These are phyloP conservation scores for Aphaenogaster ashmeadi DNA, from an alignment of 1,140 invertebrate species.

Conservation along the genomic window DNA sequence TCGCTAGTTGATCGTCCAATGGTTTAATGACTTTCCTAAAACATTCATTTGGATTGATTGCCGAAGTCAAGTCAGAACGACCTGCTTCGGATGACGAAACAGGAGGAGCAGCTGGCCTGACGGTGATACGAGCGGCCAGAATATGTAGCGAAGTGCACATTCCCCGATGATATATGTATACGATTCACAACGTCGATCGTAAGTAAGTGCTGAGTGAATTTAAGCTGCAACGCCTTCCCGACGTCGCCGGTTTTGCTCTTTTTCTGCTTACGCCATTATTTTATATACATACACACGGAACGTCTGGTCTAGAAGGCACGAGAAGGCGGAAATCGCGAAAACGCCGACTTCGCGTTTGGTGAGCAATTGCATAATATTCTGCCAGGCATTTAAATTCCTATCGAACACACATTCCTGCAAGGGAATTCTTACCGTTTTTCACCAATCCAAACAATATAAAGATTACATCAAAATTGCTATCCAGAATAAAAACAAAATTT, in stretches of 20 bases:
- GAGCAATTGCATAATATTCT: conserved; percentile 68
- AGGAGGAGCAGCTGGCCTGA: conserved; percentile 30
- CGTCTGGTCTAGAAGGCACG: conserved; percentile 1
- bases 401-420: background rate
- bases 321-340: conserved; percentile 69
- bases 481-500: background rate
- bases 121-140: conserved; percentile 52
- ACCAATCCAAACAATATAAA: background rate
- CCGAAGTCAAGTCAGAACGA: conserved; percentile 30
- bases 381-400: conserved; percentile 72
- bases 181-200: conserved; percentile 35
- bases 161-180: conserved; percentile 68
- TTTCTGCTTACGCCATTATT: conserved; percentile 58
- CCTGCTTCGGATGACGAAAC: conserved; percentile 54
- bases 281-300: background rate
- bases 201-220: conserved; percentile 41
- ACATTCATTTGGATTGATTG: background rate
- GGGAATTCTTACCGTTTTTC: background rate
- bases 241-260: conserved; percentile 20
- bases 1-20: background rate
- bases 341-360: conserved; percentile 21
- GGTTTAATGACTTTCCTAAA: conserved; percentile 11
- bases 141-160: conserved; percentile 74
- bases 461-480: background rate
- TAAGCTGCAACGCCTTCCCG: conserved; percentile 26